Conservation (phyloP, 2,888 invertebrate species). For the Tinea semifulvella region DNA sequence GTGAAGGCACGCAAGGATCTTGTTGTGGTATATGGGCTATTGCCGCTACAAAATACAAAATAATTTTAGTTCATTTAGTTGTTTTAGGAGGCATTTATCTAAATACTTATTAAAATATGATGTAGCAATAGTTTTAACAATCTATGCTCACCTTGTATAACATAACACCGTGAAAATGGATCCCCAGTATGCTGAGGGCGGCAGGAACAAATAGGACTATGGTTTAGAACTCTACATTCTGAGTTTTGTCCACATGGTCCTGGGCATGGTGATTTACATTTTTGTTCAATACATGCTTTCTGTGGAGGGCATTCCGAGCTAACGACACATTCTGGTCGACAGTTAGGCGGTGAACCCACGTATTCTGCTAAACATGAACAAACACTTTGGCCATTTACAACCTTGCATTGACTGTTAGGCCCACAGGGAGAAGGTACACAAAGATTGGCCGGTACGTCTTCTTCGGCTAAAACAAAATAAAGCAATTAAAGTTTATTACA, state of each 20-base stretch:
- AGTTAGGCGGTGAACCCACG: slow-evolving; percentile 73
- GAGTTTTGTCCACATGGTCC: slow-evolving; percentile 77
- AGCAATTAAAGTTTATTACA: slow-evolving; percentile 17
- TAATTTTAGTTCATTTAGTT: too few species aligned
- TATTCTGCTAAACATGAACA: slow-evolving; percentile 77
- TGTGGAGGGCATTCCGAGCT: slow-evolving; percentile 72
- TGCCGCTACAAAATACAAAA: slow-evolving; percentile 31
- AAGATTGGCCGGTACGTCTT: slow-evolving; percentile 46
- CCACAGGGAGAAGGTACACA: slow-evolving; percentile 72
- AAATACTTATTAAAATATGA: too few species aligned
- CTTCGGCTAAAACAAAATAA: slow-evolving; percentile 28
- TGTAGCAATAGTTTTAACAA: slow-evolving; percentile 5
- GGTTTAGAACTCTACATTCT: slow-evolving; percentile 75
- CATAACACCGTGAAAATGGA: slow-evolving; percentile 72
- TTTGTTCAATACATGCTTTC: slow-evolving; percentile 73
- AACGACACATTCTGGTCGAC: slow-evolving; percentile 78
- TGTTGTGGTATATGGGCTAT: slow-evolving; percentile 35
- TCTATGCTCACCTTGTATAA: slow-evolving; percentile 42
- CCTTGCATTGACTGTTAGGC: slow-evolving; percentile 69
- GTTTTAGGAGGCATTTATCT: too few species aligned
- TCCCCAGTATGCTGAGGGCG: slow-evolving; percentile 67
- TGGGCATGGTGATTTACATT: slow-evolving; percentile 77
- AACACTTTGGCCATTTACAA: slow-evolving; percentile 68
- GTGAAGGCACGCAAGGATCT: slow-evolving; percentile 74
- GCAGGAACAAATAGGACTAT: slow-evolving; percentile 77